These are phyloP conservation scores for Phyllotreta cruciferae DNA, from an alignment of 2,888 invertebrate species.

Conservation along the genomic window DNA sequence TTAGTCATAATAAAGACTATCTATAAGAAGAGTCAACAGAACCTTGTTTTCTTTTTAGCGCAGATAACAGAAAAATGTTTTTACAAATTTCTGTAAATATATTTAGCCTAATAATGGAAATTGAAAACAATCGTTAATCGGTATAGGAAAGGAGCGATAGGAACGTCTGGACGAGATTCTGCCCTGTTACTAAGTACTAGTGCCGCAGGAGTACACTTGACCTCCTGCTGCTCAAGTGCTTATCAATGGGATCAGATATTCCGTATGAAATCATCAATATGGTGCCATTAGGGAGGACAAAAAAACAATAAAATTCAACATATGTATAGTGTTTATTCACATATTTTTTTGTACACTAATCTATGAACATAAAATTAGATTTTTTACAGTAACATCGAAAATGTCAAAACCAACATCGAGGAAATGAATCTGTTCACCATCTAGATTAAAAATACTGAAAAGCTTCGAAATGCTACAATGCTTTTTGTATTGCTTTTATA, in stretches of 20 bases:
- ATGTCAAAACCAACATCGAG: slow-evolving; percentile 44
- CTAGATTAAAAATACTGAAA: slow-evolving; percentile 43
- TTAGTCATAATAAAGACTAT: too few relatives aligned
- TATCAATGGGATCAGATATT: slow-evolving; percentile 70
- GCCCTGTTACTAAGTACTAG: slow-evolving; percentile 92
- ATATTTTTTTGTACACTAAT: slow-evolving; percentile 48
- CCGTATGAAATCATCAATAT: slow-evolving; percentile 6
- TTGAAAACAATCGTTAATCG: too few relatives aligned
- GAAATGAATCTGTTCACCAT: slow-evolving; percentile 46
- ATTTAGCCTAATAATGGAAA: too few relatives aligned
- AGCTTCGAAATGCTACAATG: slow-evolving; percentile 46
- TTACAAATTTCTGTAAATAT: too few relatives aligned
- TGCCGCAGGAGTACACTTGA: slow-evolving; percentile 84
- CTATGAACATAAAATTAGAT: slow-evolving; percentile 45
- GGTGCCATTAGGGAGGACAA: not conserved
- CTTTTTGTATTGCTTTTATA: slow-evolving; percentile 50
- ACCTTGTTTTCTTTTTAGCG: too few relatives aligned
- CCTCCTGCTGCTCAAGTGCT: slow-evolving; percentile 93
- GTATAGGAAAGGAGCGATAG: too few relatives aligned
- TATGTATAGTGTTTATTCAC: slow-evolving; percentile 46
- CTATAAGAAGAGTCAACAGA: too few relatives aligned
- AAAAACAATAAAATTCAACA: slow-evolving; percentile 29
- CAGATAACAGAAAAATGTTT: too few relatives aligned
- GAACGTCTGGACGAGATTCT: slow-evolving; percentile 47
- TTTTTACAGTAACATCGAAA: slow-evolving; percentile 46